Evolutionary conservation across 1,140 invertebrate genomes (phyloP).

Genomic region (Popillia japonica): DNA sequence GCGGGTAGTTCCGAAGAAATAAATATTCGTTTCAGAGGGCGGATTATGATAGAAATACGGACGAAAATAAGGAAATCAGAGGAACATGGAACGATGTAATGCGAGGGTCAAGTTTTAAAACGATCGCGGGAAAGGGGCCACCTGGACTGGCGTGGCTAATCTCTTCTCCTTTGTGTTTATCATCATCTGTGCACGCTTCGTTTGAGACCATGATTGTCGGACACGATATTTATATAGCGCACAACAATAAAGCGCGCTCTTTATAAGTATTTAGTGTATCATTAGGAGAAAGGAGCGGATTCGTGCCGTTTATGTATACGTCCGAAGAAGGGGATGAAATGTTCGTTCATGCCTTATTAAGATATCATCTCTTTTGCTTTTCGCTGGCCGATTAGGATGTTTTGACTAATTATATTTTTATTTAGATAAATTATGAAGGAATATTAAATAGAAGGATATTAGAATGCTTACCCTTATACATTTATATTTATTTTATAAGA

Average conservation of each 20-base stretch:
- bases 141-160: slow-evolving; percentile 29
- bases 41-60: neutral
- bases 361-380: neutral
- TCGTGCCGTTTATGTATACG: neutral
- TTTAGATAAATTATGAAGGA: neutral
- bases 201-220: slow-evolving; percentile 45
- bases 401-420: slow-evolving; percentile 27
- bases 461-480: neutral
- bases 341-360: slow-evolving; percentile 26
- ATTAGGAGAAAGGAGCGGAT: neutral
- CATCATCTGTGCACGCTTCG: slow-evolving; percentile 37
- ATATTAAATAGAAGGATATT: neutral
- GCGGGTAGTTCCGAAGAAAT: slow-evolving; percentile 10
- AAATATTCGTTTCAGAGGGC: slow-evolving; percentile 4
- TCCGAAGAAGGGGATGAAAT: neutral
- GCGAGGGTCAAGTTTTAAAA: slow-evolving; percentile 34
- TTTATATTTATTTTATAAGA: too few species aligned
- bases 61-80: neutral
- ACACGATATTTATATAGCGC: slow-evolving; percentile 48
- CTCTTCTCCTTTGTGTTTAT: slow-evolving; percentile 27
- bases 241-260: slow-evolving; percentile 39
- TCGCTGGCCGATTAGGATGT: neutral
- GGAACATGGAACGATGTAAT: slow-evolving; percentile 7
- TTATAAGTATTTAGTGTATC: slow-evolving; percentile 31
- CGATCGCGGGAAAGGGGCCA: slow-evolving; percentile 36